A percentile compares a stretch with the other conserved stretches of the same genome.
Evolutionary conservation across 2,797 vertebrate genomes (phyloP).

Genomic region (Takifugu rubripes): DNA sequence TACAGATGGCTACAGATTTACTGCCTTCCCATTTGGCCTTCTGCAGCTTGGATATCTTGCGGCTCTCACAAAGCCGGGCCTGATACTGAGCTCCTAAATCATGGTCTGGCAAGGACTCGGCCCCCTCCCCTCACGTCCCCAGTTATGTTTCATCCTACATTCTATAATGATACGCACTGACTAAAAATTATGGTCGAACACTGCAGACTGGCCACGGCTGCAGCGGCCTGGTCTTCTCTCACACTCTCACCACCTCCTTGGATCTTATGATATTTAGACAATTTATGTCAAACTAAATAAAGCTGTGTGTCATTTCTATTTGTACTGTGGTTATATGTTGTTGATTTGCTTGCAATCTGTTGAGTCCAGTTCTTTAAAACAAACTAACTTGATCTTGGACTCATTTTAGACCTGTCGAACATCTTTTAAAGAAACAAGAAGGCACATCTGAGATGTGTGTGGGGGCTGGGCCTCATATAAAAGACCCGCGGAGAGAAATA

Average conservation of each 20-base stretch:
- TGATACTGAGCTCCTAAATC: constrained; percentile 74
- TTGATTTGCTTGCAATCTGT: constrained; percentile 4
- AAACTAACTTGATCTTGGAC: not conserved
- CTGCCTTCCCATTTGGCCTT: constrained; percentile 68
- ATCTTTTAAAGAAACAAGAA: constrained; percentile 7
- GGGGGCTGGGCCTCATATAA: constrained; percentile 2
- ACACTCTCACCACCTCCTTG: not conserved
- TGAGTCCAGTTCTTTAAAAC: not conserved
- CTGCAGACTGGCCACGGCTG: constrained; percentile 23
- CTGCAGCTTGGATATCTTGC: constrained; percentile 62
- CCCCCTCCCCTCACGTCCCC: constrained; percentile 42
- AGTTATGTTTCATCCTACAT: constrained; percentile 43
- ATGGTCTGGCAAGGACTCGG: constrained; percentile 60
- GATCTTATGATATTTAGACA: too few species aligned
- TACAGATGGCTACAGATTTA: constrained; percentile 79
- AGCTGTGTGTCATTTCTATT: not conserved
- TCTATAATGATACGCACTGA: constrained; percentile 46
- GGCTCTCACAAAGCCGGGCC: constrained; percentile 66
- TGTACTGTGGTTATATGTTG: not conserved
- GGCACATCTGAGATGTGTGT: constrained; percentile 2
- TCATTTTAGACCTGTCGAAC: not conserved
- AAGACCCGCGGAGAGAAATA: constrained; percentile 11
- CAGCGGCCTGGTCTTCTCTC: constrained; percentile 11
- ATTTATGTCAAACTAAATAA: constrained; percentile 5
- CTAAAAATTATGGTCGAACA: constrained; percentile 54